A percentile compares a stretch with the other conserved stretches of the same genome.
These are phyloP conservation scores for Ecliptopera silaceata DNA, from an alignment of 2,888 invertebrate species.

Conservation along the genomic window DNA sequence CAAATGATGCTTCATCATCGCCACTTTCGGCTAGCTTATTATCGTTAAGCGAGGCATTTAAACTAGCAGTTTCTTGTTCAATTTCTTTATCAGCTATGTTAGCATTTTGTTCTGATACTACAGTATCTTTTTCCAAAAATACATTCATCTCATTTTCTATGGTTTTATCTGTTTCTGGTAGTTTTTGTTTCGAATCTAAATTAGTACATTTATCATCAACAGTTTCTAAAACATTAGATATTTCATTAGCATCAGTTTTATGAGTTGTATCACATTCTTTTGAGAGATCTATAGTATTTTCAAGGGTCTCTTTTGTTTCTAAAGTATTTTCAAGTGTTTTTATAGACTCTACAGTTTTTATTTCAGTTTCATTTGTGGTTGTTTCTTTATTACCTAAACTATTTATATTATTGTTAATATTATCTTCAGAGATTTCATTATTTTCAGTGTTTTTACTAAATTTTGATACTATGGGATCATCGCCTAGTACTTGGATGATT, in stretches of 20 bases:
- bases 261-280: constrained; percentile 11
- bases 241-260: constrained; percentile 25
- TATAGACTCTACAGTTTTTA: constrained; percentile 32
- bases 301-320: constrained; percentile 33
- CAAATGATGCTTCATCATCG: constrained; percentile 74
- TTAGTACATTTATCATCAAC: constrained; percentile 10
- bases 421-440: constrained; percentile 7
- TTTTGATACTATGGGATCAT: constrained; percentile 62
- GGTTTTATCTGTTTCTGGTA: background rate
- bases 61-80: constrained; percentile 43
- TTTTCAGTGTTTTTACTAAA: constrained; percentile 50
- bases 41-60: constrained; percentile 50
- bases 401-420: constrained; percentile 40
- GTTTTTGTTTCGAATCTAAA: background rate
- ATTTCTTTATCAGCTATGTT: constrained; percentile 1
- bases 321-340: constrained; percentile 31
- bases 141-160: background rate
- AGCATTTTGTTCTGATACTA: background rate
- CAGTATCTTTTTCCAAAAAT: background rate
- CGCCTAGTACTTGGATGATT: constrained; percentile 72
- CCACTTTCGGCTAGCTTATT: constrained; percentile 65
- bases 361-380: constrained; percentile 37
- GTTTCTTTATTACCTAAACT: constrained; percentile 55
- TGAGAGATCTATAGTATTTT: constrained; percentile 27
- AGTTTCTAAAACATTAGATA: constrained; percentile 8